Percentiles rank a stretch among this genome's conserved stretches.
phyloP scores from a whole-genome alignment of 92 coral and sea anemone species.

The Palythoa grandiflora region DNA sequence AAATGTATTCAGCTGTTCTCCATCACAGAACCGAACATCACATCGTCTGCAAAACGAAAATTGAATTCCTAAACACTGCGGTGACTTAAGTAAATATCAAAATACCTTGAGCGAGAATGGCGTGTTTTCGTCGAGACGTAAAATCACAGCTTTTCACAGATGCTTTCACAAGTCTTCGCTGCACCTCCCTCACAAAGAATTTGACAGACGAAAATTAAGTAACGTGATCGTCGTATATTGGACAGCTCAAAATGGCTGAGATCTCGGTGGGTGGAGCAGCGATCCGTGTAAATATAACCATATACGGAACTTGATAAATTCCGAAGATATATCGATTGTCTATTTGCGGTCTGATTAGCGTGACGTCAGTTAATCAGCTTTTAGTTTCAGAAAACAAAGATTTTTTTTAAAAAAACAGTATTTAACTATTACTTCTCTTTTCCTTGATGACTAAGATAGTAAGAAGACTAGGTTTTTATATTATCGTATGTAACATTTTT shows the following conservation, averaged over 20 bases:
- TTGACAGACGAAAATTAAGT: constrained; percentile 23
- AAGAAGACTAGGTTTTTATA: neutral
- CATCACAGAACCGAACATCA: neutral
- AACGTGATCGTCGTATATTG: constrained; percentile 22
- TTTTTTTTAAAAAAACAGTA: neutral
- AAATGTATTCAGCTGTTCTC: constrained; percentile 34
- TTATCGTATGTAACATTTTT: neutral
- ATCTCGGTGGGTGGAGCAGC: constrained; percentile 50
- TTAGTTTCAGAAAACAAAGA: neutral
- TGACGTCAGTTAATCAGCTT: neutral
- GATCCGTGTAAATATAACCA: constrained; percentile 40
- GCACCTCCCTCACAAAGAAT: constrained; percentile 51
- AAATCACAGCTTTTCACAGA: constrained; percentile 22
- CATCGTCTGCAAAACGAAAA: neutral
- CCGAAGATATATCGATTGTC: constrained; percentile 50
- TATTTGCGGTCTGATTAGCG: constrained; percentile 20
- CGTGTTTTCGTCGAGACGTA: constrained; percentile 34
- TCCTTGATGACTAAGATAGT: neutral
- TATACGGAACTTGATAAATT: constrained; percentile 28
- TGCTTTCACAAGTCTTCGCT: constrained; percentile 3
- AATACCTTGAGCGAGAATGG: constrained; percentile 35
- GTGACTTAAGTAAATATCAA: constrained; percentile 9
- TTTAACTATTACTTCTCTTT: neutral
- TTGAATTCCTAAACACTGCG: constrained; percentile 36
- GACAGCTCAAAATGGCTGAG: constrained; percentile 53